Evolutionary conservation across 1,140 invertebrate genomes (phyloP).

Genomic region (Drosophila malerkotliana): DNA sequence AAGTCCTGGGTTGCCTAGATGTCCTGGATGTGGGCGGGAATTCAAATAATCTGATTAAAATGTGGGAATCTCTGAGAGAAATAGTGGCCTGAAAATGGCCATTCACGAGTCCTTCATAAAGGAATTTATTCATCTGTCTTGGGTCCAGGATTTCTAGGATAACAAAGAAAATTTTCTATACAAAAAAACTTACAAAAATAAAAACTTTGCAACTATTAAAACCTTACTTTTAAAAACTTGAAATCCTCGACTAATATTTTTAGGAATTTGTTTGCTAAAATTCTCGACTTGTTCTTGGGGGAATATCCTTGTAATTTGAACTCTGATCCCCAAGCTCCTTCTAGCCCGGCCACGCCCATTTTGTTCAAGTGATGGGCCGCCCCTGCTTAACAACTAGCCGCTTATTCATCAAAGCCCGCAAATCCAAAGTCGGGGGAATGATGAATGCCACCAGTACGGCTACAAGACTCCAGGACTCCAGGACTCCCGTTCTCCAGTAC

Average conservation of each 20-base stretch:
- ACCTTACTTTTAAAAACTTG: too few relatives aligned
- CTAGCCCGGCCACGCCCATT: neutral
- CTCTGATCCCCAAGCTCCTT: constrained; percentile 30
- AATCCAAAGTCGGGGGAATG: constrained; percentile 39
- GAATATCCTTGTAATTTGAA: constrained; percentile 38
- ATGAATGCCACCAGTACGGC: constrained; percentile 63
- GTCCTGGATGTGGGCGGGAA: neutral
- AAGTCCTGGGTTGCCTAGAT: neutral
- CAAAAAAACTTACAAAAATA: too few relatives aligned
- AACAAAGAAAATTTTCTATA: neutral
- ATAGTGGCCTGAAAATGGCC: neutral
- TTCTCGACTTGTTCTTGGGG: neutral
- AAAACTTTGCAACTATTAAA: too few relatives aligned
- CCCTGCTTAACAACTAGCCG: constrained; percentile 55
- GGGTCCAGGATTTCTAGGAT: too few relatives aligned
- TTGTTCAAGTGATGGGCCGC: neutral
- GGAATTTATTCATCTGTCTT: neutral
- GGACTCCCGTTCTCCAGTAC: neutral
- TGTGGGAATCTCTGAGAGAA: neutral
- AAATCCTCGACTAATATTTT: too few relatives aligned
- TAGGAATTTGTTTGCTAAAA: too few relatives aligned
- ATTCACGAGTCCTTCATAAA: neutral
- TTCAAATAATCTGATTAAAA: neutral
- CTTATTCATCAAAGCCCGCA: constrained; percentile 63
- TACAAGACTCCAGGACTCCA: neutral